Conservation (phyloP, 2,888 invertebrate genomes). For the Alsophila aescularia region DNA sequence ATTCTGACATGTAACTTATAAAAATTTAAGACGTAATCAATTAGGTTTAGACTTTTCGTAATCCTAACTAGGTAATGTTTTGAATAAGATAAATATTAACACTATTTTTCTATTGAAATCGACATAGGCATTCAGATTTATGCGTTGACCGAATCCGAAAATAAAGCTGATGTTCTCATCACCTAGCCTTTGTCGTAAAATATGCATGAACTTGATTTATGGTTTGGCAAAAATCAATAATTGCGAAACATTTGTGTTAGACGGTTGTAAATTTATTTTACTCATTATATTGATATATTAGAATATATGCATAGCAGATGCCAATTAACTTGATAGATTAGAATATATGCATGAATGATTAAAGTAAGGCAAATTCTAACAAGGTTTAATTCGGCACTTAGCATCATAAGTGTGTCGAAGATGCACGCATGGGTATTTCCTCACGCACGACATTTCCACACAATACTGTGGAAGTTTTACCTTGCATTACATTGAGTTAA, state of each 20-base stretch:
- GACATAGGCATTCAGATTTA: too few species aligned
- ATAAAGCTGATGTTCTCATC: not conserved
- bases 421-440: constrained; percentile 10
- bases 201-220: too few species aligned
- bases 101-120: too few species aligned
- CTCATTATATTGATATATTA: too few species aligned
- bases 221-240: too few species aligned
- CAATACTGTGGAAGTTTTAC: constrained; percentile 6
- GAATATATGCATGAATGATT: not conserved
- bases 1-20: not conserved
- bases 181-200: too few species aligned
- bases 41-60: not conserved
- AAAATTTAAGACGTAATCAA: not conserved
- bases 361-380: constrained; percentile 2
- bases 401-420: constrained; percentile 10
- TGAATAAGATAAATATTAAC: too few species aligned
- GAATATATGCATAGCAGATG: too few species aligned
- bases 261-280: too few species aligned
- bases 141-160: not conserved
- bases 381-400: constrained; percentile 5
- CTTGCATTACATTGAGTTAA: not conserved
- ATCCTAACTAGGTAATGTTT: too few species aligned
- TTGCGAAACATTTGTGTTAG: too few species aligned
- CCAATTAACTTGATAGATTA: not conserved
- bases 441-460: constrained; percentile 8